phyloP scores from a whole-genome alignment of 2,797 vertebrate species.

The Phrynocephalus guinanensis region DNA sequence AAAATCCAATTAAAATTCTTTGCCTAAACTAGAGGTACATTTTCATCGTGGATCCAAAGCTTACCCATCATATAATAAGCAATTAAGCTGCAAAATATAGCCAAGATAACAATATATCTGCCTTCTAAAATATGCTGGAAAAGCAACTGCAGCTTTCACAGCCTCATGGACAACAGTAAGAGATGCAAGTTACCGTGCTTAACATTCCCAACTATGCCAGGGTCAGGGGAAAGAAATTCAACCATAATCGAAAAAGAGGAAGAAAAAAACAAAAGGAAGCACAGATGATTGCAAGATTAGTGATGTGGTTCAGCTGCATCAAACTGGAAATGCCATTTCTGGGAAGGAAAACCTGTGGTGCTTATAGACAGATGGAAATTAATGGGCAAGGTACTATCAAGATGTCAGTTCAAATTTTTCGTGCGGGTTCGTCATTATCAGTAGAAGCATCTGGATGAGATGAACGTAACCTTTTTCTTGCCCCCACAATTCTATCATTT shows the following conservation, averaged over 20 bases:
- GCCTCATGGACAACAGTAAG: conserved; percentile 7
- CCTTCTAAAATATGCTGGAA: conserved; percentile 7
- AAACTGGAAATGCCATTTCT: conserved; percentile 3
- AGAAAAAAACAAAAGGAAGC: neutral
- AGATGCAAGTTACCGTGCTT: conserved; percentile 8
- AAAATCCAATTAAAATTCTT: conserved; percentile 37
- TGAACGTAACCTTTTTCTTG: conserved; percentile 8
- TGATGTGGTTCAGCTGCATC: conserved; percentile 13
- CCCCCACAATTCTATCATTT: neutral
- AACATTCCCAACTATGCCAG: conserved; percentile 6
- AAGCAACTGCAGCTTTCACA: conserved; percentile 30
- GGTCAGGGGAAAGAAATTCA: neutral
- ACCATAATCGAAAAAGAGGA: conserved; percentile 1
- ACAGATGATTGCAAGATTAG: conserved; percentile 20
- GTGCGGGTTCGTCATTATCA: neutral
- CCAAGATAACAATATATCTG: conserved; percentile 10
- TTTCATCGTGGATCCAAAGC: conserved; percentile 25
- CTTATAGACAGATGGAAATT: conserved; percentile 15
- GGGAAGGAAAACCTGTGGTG: neutral
- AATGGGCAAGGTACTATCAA: conserved; percentile 8
- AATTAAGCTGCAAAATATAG: conserved; percentile 34
- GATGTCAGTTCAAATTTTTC: neutral
- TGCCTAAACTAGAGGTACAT: neutral
- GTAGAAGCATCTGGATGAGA: neutral
- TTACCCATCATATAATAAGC: conserved; percentile 30